Percentiles rank a stretch among this genome's conserved stretches.
These are phyloP conservation scores for Mus spicilegus DNA, from an alignment of 2,113 vertebrate species.

Conservation along the genomic window DNA sequence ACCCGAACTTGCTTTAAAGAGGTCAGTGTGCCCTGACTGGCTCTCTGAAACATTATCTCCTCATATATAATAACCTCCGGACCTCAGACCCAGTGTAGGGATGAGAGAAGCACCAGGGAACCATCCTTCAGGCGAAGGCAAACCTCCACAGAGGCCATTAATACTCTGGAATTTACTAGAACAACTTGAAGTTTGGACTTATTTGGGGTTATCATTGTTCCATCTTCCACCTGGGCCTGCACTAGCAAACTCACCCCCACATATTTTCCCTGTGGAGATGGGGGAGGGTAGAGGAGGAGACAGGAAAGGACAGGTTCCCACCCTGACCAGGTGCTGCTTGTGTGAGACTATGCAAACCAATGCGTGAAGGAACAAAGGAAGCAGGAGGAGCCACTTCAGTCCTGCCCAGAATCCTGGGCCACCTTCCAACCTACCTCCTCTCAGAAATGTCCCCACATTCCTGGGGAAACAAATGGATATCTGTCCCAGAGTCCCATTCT, in stretches of 20 bases:
- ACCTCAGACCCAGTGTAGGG: background rate
- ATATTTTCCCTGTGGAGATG: background rate
- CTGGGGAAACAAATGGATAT: background rate
- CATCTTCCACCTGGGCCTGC: background rate
- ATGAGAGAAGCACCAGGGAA: background rate
- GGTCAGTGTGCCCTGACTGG: background rate
- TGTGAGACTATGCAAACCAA: background rate
- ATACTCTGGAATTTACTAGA: background rate
- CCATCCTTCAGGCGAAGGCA: slow-evolving; percentile 40
- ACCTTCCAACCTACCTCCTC: background rate
- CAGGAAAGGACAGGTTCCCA: background rate
- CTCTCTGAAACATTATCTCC: accelerated
- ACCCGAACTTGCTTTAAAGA: background rate
- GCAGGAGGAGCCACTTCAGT: background rate
- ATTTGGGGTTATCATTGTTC: background rate
- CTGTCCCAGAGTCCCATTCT: background rate
- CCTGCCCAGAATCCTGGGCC: background rate
- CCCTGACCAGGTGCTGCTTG: background rate
- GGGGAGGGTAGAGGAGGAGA: background rate
- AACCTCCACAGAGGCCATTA: background rate
- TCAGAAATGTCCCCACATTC: background rate
- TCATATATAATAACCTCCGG: background rate
- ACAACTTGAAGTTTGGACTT: background rate
- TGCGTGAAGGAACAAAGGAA: background rate
- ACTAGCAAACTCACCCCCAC: background rate